phyloP scores from a whole-genome alignment of 2,797 vertebrate genomes.

The Alca torda region DNA sequence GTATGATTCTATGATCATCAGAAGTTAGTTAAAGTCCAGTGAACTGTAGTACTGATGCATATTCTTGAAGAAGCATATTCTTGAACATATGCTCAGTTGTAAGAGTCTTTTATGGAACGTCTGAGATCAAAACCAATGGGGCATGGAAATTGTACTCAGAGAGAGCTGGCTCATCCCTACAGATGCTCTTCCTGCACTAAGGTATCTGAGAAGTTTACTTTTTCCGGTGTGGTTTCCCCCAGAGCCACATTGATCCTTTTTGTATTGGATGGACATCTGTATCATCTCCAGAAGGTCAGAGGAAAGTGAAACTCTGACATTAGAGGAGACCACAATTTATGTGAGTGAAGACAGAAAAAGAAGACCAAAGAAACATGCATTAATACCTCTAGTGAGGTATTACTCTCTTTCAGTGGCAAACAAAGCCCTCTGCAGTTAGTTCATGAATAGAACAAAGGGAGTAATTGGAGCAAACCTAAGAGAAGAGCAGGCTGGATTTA shows the following conservation, averaged over 20 bases:
- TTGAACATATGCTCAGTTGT: neutral
- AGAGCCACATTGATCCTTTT: neutral
- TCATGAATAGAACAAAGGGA: neutral
- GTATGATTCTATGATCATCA: neutral
- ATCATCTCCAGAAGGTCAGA: neutral
- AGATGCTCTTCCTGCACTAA: neutral
- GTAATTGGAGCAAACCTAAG: neutral
- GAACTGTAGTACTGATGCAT: neutral
- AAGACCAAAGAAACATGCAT: neutral
- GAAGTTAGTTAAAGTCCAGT: neutral
- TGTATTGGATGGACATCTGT: neutral
- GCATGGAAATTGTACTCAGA: neutral
- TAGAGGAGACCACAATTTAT: neutral
- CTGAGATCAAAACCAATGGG: neutral
- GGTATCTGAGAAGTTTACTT: neutral
- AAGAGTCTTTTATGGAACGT: neutral
- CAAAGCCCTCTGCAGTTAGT: neutral
- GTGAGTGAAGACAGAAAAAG: neutral
- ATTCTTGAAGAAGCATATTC: neutral
- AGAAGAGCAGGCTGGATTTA: neutral
- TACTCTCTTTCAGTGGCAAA: neutral
- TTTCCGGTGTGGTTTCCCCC: neutral
- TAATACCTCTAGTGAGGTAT: neutral
- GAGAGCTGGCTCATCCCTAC: neutral
- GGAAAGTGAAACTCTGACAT: neutral